Base-by-base conservation (phyloP, 2,113 vertebrate species). In the Toxostoma redivivum region DNA sequence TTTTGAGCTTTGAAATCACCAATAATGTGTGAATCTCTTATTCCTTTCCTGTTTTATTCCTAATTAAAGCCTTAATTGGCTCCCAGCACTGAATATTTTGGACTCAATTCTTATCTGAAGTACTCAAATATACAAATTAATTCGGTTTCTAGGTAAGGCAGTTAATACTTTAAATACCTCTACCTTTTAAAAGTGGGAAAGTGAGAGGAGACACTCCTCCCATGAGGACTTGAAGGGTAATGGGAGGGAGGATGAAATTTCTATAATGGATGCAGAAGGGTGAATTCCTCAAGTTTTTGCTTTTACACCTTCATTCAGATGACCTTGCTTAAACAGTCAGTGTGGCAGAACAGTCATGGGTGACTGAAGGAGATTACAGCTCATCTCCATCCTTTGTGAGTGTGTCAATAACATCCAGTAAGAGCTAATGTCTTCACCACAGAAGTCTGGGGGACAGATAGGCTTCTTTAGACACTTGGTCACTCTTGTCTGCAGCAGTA, bases 21-120 rank as follows among this genome's bases (percentile, higher is more conserved):
- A 77, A 61, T 95, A 94, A 73, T 47, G 5, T 71, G 47, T 77
- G 64, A 90, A 66, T 88, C 28, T 14, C 42, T n/a, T 58, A 80
- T 74, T 90, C 2, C 15, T 92, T 94, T 94, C 44, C 54, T 91
- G 54, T 35, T 91, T 86, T 90, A 66, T 91, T 85, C 33, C 67
- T 95, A 90, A 86, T 86, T 94, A 95, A 82, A 81, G 7, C 27
- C 47, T 85, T 91, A 91, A 88, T 79, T 91, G 33, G 7, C 58
- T 83, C 35, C 28, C 19, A 72, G 30, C n/a, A 81, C 45, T 85
- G 33, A 92, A 53, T 89, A 66, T 70, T 87, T 82, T 62, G 33
- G 35, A 61, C 50, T 82, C 1, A 4, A 37, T 94, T 92, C 45
- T 69, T 79, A 44, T 66, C 54, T 85, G 58, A 90, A 92, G 12